Evolutionary conservation across 2,888 invertebrate genomes (phyloP).

Genomic region (Girardia tigrina): DNA sequence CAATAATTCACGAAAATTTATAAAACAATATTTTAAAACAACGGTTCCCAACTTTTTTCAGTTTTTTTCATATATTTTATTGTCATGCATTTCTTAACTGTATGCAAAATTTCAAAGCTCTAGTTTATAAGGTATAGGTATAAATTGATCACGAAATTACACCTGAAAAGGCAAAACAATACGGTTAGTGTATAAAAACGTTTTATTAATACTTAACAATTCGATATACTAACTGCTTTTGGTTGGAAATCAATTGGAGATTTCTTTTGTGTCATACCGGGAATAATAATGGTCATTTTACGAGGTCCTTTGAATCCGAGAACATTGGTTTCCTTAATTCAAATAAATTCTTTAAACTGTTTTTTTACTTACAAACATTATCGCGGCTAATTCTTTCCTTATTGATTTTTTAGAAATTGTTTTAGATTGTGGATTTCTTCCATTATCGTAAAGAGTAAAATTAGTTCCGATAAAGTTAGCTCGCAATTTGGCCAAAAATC

Average conservation of each 20-base stretch:
- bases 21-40: too few species aligned
- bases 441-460: conserved; percentile 86
- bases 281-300: conserved; percentile 31
- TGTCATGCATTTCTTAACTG: too few species aligned
- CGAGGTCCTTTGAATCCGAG: conserved; percentile 31
- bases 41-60: too few species aligned
- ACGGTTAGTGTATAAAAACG: too few species aligned
- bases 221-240: background rate
- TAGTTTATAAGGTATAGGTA: background rate
- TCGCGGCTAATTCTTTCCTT: conserved; percentile 57
- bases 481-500: conserved; percentile 82
- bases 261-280: background rate
- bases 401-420: background rate
- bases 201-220: too few species aligned
- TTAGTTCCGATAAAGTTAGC: conserved; percentile 90
- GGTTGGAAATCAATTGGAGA: conserved; percentile 14
- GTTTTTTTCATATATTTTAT: too few species aligned
- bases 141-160: too few species aligned
- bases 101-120: background rate
- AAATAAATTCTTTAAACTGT: background rate
- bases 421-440: conserved; percentile 55
- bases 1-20: too few species aligned
- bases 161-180: too few species aligned
- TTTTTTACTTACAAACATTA: conserved; percentile 65
- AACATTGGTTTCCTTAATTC: conserved; percentile 19